Evolutionary conservation across 2,113 vertebrate species (phyloP).

Genomic region (Alosa alosa): DNA sequence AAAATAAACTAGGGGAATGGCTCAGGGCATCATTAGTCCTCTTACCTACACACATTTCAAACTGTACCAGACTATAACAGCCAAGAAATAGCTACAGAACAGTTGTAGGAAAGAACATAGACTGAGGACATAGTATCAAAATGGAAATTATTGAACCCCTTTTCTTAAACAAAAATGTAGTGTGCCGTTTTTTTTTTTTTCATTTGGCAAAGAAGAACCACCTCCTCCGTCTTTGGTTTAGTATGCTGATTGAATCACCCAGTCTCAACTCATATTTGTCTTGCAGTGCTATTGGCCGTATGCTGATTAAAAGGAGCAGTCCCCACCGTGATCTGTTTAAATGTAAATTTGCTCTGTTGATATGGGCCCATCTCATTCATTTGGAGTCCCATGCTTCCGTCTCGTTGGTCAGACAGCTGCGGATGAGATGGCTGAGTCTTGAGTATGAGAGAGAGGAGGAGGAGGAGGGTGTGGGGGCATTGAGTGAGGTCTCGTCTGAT

Average conservation of each 20-base stretch:
- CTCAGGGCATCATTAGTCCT: background rate
- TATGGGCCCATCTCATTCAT: background rate
- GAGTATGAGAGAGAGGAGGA: background rate
- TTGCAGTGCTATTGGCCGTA: background rate
- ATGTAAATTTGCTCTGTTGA: constrained; percentile 2
- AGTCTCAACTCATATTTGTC: constrained; percentile 4
- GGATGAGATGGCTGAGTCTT: background rate
- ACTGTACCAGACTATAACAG: background rate
- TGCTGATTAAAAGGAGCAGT: background rate
- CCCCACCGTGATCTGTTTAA: constrained; percentile 5
- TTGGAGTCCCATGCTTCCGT: background rate
- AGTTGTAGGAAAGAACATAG: background rate
- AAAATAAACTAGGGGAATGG: background rate
- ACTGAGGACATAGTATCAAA: background rate
- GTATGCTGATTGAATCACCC: background rate
- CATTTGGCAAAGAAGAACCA: background rate
- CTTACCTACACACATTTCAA: background rate
- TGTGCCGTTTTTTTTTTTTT: background rate
- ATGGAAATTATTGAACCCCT: background rate
- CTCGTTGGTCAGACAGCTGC: background rate
- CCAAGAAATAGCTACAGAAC: background rate
- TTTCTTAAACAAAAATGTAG: background rate
- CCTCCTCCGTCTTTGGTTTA: constrained; percentile 4
- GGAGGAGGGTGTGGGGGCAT: background rate
- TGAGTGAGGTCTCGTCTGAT: background rate